Evolutionary conservation across 1,140 invertebrate species (phyloP).

Genomic region (Brachionus asplanchnoidis): DNA sequence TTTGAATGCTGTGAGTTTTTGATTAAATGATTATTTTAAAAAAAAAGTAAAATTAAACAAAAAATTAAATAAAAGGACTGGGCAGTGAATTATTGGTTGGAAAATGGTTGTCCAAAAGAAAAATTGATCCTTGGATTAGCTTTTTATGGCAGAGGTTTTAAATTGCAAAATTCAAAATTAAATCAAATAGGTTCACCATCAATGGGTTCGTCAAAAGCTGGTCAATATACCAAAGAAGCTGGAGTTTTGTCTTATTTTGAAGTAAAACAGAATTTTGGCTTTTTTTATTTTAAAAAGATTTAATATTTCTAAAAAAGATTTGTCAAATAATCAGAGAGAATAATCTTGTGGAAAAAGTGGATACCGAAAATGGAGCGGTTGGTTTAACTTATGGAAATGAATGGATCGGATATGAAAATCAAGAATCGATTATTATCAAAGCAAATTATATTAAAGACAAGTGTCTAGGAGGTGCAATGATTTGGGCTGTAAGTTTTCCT

Average conservation of each 20-base stretch:
- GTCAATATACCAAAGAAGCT: constrained; percentile 74
- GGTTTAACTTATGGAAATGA: constrained; percentile 72
- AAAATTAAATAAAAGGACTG: neutral
- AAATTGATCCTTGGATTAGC: constrained; percentile 80
- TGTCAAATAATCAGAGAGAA: constrained; percentile 45
- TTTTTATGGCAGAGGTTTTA: constrained; percentile 80
- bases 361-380: constrained; percentile 67
- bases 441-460: constrained; percentile 41
- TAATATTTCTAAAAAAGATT: constrained; percentile 66
- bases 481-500: constrained; percentile 45
- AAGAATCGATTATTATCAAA: constrained; percentile 44
- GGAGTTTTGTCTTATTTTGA: constrained; percentile 89
- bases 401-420: constrained; percentile 90
- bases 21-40: neutral
- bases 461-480: constrained; percentile 20
- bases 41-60: neutral
- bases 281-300: constrained; percentile 49
- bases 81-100: constrained; percentile 63
- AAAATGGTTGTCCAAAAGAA: constrained; percentile 68
- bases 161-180: constrained; percentile 66
- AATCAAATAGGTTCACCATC: constrained; percentile 85
- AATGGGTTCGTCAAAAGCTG: constrained; percentile 68
- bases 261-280: constrained; percentile 42
- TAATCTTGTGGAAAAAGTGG: constrained; percentile 55
- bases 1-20: constrained; percentile 43